Evolutionary conservation across 2,797 vertebrate genomes (phyloP).

Genomic region (Microchirus variegatus): DNA sequence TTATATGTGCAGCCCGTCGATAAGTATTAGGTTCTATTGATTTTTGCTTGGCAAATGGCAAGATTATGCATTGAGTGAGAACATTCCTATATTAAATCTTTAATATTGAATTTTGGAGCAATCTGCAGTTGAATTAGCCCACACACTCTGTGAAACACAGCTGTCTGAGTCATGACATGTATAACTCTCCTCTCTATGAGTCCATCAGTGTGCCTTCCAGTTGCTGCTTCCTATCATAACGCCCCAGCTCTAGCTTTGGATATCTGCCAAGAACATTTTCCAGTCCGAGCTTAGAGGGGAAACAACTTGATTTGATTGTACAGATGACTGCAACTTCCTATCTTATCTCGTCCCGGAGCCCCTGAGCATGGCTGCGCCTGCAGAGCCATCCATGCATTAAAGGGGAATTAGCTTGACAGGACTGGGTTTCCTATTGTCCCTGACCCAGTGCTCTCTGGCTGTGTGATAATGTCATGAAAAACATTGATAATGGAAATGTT

Average conservation of each 20-base stretch:
- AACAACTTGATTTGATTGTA: slow-evolving; percentile 75
- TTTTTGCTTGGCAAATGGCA: slow-evolving; percentile 1
- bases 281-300: slow-evolving; percentile 54
- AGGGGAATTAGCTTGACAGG: slow-evolving; percentile 58
- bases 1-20: neutral
- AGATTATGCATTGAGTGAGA: neutral
- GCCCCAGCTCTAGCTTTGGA: slow-evolving; percentile 36
- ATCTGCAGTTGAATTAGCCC: neutral
- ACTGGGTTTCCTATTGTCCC: slow-evolving; percentile 62
- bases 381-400: slow-evolving; percentile 68
- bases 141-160: neutral
- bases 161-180: slow-evolving; percentile 29
- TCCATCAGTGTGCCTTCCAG: slow-evolving; percentile 45
- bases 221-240: slow-evolving; percentile 58
- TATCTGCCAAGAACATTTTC: slow-evolving; percentile 53
- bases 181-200: slow-evolving; percentile 23
- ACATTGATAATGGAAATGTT: slow-evolving; percentile 33
- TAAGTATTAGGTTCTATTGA: neutral
- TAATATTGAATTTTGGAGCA: neutral
- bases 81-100: neutral
- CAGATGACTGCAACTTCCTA: slow-evolving; percentile 72
- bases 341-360: slow-evolving; percentile 58
- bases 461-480: slow-evolving; percentile 43
- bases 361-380: slow-evolving; percentile 51
- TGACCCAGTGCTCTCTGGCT: slow-evolving; percentile 63